A percentile compares a stretch with the other conserved stretches of the same genome.
Conservation (phyloP, 1,140 invertebrate genomes). For the Chrysoperla carnea region DNA sequence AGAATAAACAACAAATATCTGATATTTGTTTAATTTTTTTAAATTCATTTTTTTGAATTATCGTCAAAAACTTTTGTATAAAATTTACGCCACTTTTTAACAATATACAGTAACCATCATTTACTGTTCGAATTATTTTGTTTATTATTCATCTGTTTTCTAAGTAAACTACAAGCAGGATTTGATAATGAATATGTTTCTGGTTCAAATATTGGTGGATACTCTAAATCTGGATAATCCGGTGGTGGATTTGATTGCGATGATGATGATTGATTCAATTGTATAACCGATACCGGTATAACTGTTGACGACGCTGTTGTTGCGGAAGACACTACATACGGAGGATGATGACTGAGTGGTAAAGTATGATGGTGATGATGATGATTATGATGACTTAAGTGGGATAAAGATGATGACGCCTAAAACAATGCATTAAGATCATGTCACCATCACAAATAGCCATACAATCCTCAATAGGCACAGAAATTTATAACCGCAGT, state of each 20-base stretch:
- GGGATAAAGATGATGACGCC: too few species aligned
- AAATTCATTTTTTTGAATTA: too few species aligned
- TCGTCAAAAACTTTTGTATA: too few species aligned
- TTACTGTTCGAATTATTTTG: not conserved
- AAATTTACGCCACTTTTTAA: not conserved
- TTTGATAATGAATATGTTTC: slow-evolving; percentile 57
- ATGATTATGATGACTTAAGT: too few species aligned
- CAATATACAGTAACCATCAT: not conserved
- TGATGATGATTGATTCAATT: slow-evolving; percentile 19
- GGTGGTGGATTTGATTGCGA: slow-evolving; percentile 25
- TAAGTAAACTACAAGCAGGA: slow-evolving; percentile 25
- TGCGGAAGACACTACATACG: slow-evolving; percentile 3
- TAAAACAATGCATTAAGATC: not conserved
- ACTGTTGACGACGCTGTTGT: slow-evolving; percentile 17
- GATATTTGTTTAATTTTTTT: too few species aligned
- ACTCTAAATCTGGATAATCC: slow-evolving; percentile 59
- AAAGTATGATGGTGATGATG: too few species aligned
- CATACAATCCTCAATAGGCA: too few species aligned
- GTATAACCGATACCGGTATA: slow-evolving; percentile 17
- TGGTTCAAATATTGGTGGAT: slow-evolving; percentile 64
- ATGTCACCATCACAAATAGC: too few species aligned
- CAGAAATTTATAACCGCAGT: too few species aligned
- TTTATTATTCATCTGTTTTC: slow-evolving; percentile 20
- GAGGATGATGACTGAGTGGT: too few species aligned
- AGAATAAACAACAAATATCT: too few species aligned